Evolutionary conservation across 2,797 vertebrate species (phyloP).

Genomic region (Pelodytes ibericus): DNA sequence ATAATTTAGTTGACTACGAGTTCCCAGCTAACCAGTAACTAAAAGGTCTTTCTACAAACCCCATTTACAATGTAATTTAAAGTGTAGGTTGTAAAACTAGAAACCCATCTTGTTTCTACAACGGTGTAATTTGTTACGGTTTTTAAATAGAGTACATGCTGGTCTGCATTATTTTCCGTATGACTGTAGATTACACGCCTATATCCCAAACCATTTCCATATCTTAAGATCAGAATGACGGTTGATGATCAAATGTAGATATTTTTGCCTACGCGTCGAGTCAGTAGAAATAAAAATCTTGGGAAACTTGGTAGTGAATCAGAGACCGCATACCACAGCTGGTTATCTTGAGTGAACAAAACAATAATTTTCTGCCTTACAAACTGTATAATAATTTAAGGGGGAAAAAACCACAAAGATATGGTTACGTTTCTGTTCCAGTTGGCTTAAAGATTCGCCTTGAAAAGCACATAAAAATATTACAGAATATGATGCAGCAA

Average conservation of each 20-base stretch:
- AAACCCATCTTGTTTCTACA: neutral
- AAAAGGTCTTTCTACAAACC: neutral
- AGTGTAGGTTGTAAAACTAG: neutral
- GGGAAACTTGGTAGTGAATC: neutral
- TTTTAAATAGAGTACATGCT: too few relatives aligned
- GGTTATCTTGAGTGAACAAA: neutral
- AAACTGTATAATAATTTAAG: conserved; percentile 1
- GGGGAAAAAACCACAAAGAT: neutral
- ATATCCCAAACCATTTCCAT: too few relatives aligned
- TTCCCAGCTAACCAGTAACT: neutral
- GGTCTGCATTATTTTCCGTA: too few relatives aligned
- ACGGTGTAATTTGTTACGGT: too few relatives aligned
- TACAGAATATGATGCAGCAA: conserved; percentile 21
- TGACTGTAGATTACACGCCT: too few relatives aligned
- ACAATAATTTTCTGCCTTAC: neutral
- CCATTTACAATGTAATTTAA: neutral
- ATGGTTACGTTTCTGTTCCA: neutral
- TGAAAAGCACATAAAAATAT: neutral
- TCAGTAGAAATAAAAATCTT: neutral
- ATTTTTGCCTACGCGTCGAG: neutral
- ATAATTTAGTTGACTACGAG: neutral
- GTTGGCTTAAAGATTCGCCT: neutral
- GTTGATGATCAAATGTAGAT: neutral
- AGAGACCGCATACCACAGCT: neutral
- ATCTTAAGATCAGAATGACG: too few relatives aligned